phyloP scores from a whole-genome alignment of 2,797 vertebrate genomes.

The Danio jaintianensis region DNA sequence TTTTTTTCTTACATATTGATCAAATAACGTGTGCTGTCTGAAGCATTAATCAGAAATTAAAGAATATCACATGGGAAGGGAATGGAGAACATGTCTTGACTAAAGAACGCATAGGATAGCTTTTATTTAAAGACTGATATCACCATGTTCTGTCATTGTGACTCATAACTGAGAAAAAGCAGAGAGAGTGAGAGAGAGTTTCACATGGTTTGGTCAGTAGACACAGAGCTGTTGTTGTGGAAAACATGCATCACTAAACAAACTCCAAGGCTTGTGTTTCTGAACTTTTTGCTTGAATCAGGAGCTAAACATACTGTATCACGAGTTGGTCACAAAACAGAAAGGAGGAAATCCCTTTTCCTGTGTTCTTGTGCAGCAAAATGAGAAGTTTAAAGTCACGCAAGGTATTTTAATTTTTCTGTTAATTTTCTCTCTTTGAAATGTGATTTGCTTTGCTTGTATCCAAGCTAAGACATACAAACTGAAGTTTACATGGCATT shows the following conservation, averaged over 20 bases:
- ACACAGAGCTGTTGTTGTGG: conserved; percentile 40
- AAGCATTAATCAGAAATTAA: conserved; percentile 1
- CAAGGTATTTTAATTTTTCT: not conserved
- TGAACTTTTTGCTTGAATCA: not conserved
- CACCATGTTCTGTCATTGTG: not conserved
- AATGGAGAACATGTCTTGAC: not conserved
- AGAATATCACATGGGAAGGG: not conserved
- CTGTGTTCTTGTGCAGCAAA: not conserved
- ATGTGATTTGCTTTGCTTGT: not conserved
- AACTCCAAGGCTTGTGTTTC: conserved; percentile 19
- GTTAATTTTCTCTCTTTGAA: not conserved
- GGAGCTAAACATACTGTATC: not conserved
- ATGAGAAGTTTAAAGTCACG: not conserved
- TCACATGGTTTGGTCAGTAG: conserved; percentile 14
- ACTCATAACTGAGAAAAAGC: not conserved
- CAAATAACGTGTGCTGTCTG: not conserved
- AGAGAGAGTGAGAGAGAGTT: not conserved
- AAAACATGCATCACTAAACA: conserved; percentile 32
- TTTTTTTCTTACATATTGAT: too few relatives aligned
- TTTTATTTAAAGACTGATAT: not conserved
- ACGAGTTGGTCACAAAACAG: not conserved
- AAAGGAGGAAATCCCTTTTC: conserved; percentile 3
- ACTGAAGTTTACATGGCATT: not conserved
- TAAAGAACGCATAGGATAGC: not conserved
- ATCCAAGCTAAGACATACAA: too few relatives aligned